Percentiles rank a stretch among this genome's conserved stretches.
Evolutionary conservation across 2,888 invertebrate species (phyloP).

Genomic region (Herminia tarsipennalis): DNA sequence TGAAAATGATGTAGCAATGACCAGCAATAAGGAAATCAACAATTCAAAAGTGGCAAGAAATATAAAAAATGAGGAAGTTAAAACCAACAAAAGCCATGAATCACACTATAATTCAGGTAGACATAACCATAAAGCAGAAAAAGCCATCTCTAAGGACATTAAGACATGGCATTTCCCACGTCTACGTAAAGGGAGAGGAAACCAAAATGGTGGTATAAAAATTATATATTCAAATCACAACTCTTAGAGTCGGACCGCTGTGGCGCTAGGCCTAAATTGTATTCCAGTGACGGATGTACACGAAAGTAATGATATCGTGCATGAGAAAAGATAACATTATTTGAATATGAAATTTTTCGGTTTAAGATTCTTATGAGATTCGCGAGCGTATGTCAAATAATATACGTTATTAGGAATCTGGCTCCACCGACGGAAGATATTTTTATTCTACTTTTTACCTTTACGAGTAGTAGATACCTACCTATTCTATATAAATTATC

Average conservation of each 20-base stretch:
- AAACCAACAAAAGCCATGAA: slow-evolving; percentile 32
- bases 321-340: slow-evolving; percentile 50
- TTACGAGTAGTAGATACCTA: no score
- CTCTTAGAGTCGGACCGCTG: slow-evolving; percentile 66
- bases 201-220: slow-evolving; percentile 79
- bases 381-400: no score
- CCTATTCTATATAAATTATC: no score
- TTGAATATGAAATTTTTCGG: slow-evolving; percentile 44
- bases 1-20: slow-evolving; percentile 16
- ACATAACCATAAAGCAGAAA: slow-evolving; percentile 53
- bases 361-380: slow-evolving; percentile 39
- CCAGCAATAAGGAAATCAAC: slow-evolving; percentile 29
- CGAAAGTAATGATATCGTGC: slow-evolving; percentile 69
- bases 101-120: slow-evolving; percentile 38
- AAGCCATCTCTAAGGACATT: slow-evolving; percentile 69
- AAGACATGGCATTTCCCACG: slow-evolving; percentile 80
- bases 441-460: no score
- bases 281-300: slow-evolving; percentile 75
- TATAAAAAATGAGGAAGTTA: slow-evolving; percentile 31
- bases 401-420: no score
- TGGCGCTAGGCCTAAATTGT: slow-evolving; percentile 80
- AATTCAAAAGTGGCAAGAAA: slow-evolving; percentile 20
- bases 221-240: slow-evolving; percentile 85
- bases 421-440: no score
- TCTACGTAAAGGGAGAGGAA: slow-evolving; percentile 77